Evolutionary conservation across 1,140 invertebrate genomes (phyloP), one percentile per base, ranked within the genome.

Genomic region (Halotydeus destructor): DNA sequence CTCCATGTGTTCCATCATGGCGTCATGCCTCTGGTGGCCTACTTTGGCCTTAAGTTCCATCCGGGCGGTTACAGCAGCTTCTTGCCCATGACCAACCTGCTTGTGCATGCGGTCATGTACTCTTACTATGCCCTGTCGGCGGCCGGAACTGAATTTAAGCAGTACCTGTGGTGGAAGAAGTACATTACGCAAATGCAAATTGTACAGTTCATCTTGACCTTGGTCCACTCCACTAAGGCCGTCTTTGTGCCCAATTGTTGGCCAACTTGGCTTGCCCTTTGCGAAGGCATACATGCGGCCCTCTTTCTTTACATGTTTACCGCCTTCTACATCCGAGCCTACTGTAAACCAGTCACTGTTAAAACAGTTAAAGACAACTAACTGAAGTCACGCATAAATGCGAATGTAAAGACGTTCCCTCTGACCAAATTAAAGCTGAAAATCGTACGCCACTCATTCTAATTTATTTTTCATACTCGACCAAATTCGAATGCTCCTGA

Each of bases 101-200:
- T 64, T 33, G 61, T 70, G 0, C 68, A 94, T 49, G 54, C 62
- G 2, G 48, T 69, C 34, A 69, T 70, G 68, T 70, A 41, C 44
- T 49, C 55, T 11, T 68, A 68, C 50, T 69, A 65, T 54, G 58
- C 63, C 40, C 52, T 68, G 44, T 52, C 66, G n/a, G 61, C 65
- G 6, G 49, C 68, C 49, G 67, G 67, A 34, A 65, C 65, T 11
- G 43, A 52, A 5, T 55, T 63, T 46, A 57, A 60, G 46, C 60
- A 60, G 34, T 68, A 60, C 50, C 52, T 68, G 16, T 68, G 65
- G 64, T 69, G 67, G 66, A 68, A 69, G 54, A 62, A 59, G 47
- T 63, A 68, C 51, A 62, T 68, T 40, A 68, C 67, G 6, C 59
- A 55, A 40, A 58, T 66, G 43, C 67, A 69, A 51, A 56, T 68